These are phyloP conservation scores for Cephus spinipes DNA, from an alignment of 2,888 invertebrate genomes.

Conservation along the genomic window DNA sequence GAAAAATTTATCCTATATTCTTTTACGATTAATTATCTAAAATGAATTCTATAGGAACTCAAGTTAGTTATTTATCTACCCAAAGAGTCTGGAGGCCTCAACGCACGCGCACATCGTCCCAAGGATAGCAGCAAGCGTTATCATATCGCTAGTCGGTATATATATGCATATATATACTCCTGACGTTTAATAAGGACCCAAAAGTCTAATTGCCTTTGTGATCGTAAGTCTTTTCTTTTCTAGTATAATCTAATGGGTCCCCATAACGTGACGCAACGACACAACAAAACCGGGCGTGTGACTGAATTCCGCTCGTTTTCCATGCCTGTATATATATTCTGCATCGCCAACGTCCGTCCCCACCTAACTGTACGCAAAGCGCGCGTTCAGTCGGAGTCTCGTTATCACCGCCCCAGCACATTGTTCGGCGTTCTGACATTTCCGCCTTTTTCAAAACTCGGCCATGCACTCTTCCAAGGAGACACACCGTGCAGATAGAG, in stretches of 20 bases:
- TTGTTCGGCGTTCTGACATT: slow-evolving; percentile 33
- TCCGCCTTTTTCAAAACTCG: slow-evolving; percentile 8
- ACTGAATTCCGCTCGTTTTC: slow-evolving; percentile 57
- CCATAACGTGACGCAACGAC: slow-evolving; percentile 3
- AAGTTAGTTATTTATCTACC: background rate
- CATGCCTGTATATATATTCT: slow-evolving; percentile 54
- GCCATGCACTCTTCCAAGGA: background rate
- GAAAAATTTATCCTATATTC: background rate
- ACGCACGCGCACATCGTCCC: background rate
- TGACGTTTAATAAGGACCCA: background rate
- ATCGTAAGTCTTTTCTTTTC: background rate
- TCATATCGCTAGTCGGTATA: background rate
- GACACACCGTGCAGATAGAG: background rate
- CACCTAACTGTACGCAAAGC: background rate
- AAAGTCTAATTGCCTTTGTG: background rate
- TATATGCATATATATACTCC: background rate
- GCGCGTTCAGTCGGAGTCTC: slow-evolving; percentile 24
- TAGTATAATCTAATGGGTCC: background rate
- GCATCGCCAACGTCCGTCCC: slow-evolving; percentile 31
- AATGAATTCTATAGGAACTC: background rate
- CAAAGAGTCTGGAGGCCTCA: slow-evolving; percentile 3
- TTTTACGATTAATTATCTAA: background rate
- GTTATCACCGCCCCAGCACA: slow-evolving; percentile 42
- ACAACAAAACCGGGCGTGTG: slow-evolving; percentile 29
- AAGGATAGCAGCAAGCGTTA: background rate